Percentiles rank a stretch among this genome's conserved stretches.
These are phyloP conservation scores for Zoanthus gigantus DNA, from an alignment of 92 coral and sea anemone species.

Conservation along the genomic window DNA sequence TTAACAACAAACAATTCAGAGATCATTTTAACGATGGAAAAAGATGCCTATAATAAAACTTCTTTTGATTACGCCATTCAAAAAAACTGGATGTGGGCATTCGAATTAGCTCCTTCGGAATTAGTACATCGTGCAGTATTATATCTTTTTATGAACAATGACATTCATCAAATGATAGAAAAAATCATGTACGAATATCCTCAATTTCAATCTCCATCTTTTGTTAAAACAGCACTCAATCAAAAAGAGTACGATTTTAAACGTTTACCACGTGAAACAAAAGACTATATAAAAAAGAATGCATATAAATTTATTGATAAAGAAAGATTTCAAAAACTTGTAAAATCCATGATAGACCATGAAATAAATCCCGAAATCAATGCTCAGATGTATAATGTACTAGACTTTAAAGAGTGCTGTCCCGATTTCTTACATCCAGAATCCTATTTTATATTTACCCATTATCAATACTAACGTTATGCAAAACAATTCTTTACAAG, in stretches of 20 bases:
- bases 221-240: background rate
- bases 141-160: background rate
- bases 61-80: background rate
- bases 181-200: background rate
- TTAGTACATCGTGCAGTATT: background rate
- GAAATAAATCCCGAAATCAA: no score
- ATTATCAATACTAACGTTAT: background rate
- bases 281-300: constrained; percentile 6
- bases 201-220: background rate
- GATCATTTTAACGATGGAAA: background rate
- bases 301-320: background rate
- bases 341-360: no score
- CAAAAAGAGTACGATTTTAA: background rate
- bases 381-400: background rate
- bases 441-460: background rate
- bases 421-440: background rate
- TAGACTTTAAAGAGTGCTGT: background rate
- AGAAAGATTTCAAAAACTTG: no score
- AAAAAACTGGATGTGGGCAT: background rate
- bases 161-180: background rate
- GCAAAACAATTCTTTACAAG: background rate
- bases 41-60: background rate
- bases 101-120: background rate
- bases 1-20: background rate
- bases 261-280: constrained; percentile 25